A percentile compares a stretch with the other conserved stretches of the same genome.
These are phyloP conservation scores for Clarias batrachus DNA, from an alignment of 2,113 vertebrate species.

Conservation along the genomic window DNA sequence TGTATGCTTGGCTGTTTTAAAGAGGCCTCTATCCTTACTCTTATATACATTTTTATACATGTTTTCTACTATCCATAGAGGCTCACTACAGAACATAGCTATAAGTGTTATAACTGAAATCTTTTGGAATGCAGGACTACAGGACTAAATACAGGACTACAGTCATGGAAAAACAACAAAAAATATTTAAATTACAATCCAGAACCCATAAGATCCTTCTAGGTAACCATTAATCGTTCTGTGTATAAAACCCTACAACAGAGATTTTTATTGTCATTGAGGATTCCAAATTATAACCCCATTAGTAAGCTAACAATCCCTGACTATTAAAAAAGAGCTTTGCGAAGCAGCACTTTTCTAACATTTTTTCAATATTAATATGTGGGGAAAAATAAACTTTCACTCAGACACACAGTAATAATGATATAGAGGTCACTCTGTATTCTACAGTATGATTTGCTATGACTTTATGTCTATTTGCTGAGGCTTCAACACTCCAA, in stretches of 20 bases:
- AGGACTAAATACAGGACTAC: background rate
- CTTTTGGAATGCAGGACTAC: background rate
- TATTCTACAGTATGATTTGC: background rate
- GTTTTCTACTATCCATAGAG: too few relatives aligned
- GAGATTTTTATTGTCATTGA: background rate
- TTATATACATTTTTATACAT: background rate
- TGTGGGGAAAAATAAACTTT: background rate
- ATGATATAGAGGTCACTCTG: background rate
- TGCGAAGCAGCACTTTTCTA: too few relatives aligned
- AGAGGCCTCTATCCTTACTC: background rate
- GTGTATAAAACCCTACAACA: background rate
- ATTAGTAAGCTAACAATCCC: background rate
- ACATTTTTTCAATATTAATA: too few relatives aligned
- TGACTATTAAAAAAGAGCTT: background rate
- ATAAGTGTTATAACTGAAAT: too few relatives aligned
- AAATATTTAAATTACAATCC: background rate
- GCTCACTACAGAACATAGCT: too few relatives aligned
- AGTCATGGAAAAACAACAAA: background rate
- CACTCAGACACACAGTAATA: background rate
- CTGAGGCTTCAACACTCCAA: background rate
- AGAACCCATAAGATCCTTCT: background rate
- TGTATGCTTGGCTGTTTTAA: background rate
- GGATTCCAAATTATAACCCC: background rate
- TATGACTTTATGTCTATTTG: background rate
- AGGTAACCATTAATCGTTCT: background rate